These are phyloP conservation scores for Brachypteracias leptosomus DNA, from an alignment of 2,113 vertebrate genomes.

Conservation along the genomic window DNA sequence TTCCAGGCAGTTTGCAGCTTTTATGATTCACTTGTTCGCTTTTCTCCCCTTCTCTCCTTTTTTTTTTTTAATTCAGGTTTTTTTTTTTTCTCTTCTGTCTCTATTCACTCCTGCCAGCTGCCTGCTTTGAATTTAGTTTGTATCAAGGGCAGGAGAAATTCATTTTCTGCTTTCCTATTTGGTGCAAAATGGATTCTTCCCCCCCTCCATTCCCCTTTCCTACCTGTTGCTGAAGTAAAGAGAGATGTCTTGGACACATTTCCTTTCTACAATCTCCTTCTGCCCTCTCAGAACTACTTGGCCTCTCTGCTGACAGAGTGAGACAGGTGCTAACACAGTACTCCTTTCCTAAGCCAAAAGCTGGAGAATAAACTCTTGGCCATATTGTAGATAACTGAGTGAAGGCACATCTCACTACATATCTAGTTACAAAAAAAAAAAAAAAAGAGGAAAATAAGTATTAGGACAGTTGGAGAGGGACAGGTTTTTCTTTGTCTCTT, in stretches of 20 bases:
- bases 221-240: background rate
- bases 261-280: background rate
- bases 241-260: background rate
- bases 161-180: conserved; percentile 26
- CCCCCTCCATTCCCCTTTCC: background rate
- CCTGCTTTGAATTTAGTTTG: conserved; percentile 57
- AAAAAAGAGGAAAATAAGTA: background rate
- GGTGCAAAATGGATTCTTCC: background rate
- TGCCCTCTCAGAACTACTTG: background rate
- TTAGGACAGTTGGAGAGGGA: background rate
- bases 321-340: background rate
- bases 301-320: background rate
- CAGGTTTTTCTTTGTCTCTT: background rate
- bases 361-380: background rate
- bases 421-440: background rate
- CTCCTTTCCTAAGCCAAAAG: background rate
- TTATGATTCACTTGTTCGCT: conserved; percentile 21
- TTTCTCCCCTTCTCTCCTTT: background rate
- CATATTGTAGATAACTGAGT: background rate
- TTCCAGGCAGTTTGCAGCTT: conserved; percentile 15
- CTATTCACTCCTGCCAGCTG: conserved; percentile 43
- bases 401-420: background rate
- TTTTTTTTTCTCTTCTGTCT: background rate
- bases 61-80: background rate
- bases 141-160: conserved; percentile 24